Evolutionary conservation across 2,888 invertebrate species (phyloP), one percentile per base, ranked within the genome.

Genomic region (Diaphora mendica): DNA sequence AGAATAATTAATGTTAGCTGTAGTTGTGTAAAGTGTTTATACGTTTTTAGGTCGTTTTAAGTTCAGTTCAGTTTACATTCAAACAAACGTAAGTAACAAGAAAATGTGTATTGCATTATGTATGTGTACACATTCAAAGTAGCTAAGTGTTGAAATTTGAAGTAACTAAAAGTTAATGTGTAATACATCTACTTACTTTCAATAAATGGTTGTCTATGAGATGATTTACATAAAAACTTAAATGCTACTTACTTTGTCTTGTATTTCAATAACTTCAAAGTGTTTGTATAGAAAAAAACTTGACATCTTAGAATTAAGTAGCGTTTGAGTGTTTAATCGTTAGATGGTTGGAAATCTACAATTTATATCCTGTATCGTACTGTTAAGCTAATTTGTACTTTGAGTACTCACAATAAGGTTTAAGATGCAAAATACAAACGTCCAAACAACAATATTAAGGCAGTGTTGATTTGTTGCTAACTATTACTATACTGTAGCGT

Each of bases 1-100:
- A 69, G 62, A n/a, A 59, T 77, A 73, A 62, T 79, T 77, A 79
- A 78, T 71, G 72, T 74, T 85, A 83, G 77, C 70, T 64, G 68
- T 83, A 83, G 76, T 64, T 51, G 70, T 84, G 71, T 80, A 73
- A 77, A 79, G 68, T 80, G 77, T 85, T 85, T 76, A 68, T 77
- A 79, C 62, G 74, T 84, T 76, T 76, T 66, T 77, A 85, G 74
- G 23, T 75, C 65, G 77, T 78, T 76, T 39, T 82, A 55, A 39
- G n/a, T n/a, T n/a, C n/a, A 39, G 35, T 68, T n/a, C 68, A 17
- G 33, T 69, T 69, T 39, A 69, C 35, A 59, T 42, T 42, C 26
- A 30, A n/a, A 30, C 30, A 70, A 20, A 44, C 13, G 62, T 30
- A 62, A 26, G 62, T 62, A 62, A 62, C 62, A 62, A 30, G 4